Conservation (phyloP, 2,888 invertebrate species). For the Sabatieria punctata region DNA sequence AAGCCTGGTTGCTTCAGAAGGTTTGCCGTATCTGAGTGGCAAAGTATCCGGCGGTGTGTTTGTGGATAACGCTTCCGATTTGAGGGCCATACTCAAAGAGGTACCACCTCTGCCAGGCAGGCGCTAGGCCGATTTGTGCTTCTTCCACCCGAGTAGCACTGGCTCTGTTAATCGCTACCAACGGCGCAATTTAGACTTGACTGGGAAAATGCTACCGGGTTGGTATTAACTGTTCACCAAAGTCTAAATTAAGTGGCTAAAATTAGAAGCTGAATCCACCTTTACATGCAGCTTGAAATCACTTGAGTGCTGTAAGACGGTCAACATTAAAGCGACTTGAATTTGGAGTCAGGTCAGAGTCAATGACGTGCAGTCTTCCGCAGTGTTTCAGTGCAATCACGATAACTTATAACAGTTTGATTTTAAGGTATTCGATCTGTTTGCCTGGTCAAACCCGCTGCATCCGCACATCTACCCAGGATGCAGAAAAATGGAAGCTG, state of each 20-base stretch:
- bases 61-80: conserved; percentile 10
- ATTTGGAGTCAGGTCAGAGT: too few relatives aligned
- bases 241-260: too few relatives aligned
- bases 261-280: neutral
- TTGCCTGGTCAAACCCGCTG: conserved; percentile 83
- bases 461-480: conserved; percentile 91
- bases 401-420: too few relatives aligned
- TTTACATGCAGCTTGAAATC: neutral
- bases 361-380: too few relatives aligned
- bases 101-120: conserved; percentile 39
- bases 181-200: too few relatives aligned
- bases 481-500: conserved; percentile 65
- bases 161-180: too few relatives aligned
- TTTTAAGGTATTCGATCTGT: conserved; percentile 53
- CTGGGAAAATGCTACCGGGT: too few relatives aligned
- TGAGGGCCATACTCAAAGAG: conserved; percentile 15
- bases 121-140: conserved; percentile 15
- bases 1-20: conserved; percentile 43
- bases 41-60: conserved; percentile 75
- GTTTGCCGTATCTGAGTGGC: conserved; percentile 63
- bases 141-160: too few relatives aligned
- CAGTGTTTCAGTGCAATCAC: too few relatives aligned
- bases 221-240: too few relatives aligned
- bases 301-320: too few relatives aligned
- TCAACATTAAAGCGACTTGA: too few relatives aligned